Evolutionary conservation across 2,888 invertebrate genomes (phyloP).

Genomic region (Serrognathus titanus): DNA sequence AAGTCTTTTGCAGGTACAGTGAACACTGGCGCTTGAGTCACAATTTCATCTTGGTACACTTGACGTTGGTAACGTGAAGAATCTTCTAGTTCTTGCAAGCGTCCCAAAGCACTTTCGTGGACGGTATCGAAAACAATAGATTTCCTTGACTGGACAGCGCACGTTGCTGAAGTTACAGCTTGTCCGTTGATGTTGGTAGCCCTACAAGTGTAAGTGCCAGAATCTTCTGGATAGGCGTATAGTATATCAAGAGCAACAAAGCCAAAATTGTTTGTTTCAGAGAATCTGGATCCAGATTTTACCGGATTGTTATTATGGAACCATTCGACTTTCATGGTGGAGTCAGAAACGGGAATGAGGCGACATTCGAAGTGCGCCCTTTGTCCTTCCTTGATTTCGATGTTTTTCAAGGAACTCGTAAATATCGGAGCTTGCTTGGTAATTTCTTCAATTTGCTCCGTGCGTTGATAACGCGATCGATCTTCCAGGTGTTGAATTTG

Average conservation of each 20-base stretch:
- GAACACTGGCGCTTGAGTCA: constrained; percentile 87
- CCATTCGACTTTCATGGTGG: constrained; percentile 94
- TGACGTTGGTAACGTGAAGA: constrained; percentile 71
- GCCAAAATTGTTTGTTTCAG: constrained; percentile 95
- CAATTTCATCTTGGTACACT: constrained; percentile 70
- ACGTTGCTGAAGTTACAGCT: constrained; percentile 86
- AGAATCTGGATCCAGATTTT: constrained; percentile 91
- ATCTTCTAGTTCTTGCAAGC: constrained; percentile 80
- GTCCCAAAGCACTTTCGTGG: constrained; percentile 79
- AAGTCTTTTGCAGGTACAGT: constrained; percentile 87
- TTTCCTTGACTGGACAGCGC: constrained; percentile 76
- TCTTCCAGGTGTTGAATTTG: constrained; percentile 90
- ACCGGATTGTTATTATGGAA: constrained; percentile 87
- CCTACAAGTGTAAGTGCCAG: constrained; percentile 91
- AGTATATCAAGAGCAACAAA: constrained; percentile 96
- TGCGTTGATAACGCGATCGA: constrained; percentile 70
- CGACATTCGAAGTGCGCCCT: constrained; percentile 93
- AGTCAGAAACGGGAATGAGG: constrained; percentile 89
- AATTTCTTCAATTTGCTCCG: constrained; percentile 73
- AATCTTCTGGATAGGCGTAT: constrained; percentile 93
- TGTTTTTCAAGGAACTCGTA: constrained; percentile 86
- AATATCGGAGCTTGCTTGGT: constrained; percentile 91
- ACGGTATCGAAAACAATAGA: constrained; percentile 85
- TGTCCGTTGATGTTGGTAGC: constrained; percentile 90
- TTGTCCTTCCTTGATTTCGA: constrained; percentile 92